Base-by-base conservation (phyloP, 2,797 vertebrate genomes). In the Acridotheres tristis region DNA sequence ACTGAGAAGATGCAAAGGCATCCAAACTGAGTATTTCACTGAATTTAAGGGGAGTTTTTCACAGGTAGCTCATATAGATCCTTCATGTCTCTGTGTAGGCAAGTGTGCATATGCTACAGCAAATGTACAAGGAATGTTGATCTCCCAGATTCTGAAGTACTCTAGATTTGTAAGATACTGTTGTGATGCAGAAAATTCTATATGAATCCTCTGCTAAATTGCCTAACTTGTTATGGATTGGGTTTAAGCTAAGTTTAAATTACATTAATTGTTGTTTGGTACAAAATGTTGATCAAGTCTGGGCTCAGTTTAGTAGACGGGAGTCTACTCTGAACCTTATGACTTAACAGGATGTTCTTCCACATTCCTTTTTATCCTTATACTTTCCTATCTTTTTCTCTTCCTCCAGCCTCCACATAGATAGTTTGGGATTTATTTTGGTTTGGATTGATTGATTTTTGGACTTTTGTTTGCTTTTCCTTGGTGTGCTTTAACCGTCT, bases 281-380 rank as follows among this genome's bases (percentile, higher is more conserved):
- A 6, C 18, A 62, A 47, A 34, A 3, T 10, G 6, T 42, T 77
- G 34, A 13, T 36, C 13, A 29, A 62, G 9, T 21, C 42, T 50
- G 22, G 21, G 30, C 9, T 68, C 38, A 50, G 13, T 55, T 50
- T 42, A 29, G 36, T 19, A 34, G 30, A 48, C 0, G 0, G 12
- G 17, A 32, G 2, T 36, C 30, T 42, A 22, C 42, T 22, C 30
- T 55, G 21, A 62, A 22, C 10, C 9, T 42, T 48, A 17, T 48
- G 14, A 36, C 21, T 42, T 42, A 77, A 13, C 21, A 34, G 25
- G 7, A 55, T 4, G 7, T 20, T 42, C 26, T 55, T 48, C 10
- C 3, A 1, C 34, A 38, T 13, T 69, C n/a, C 18, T 61, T 42
- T 54, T 42, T 23, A 61, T 48, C 26, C 36, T 81, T 74, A 34